Conservation (phyloP, 2,113 vertebrate species). For the Lepus americanus region DNA sequence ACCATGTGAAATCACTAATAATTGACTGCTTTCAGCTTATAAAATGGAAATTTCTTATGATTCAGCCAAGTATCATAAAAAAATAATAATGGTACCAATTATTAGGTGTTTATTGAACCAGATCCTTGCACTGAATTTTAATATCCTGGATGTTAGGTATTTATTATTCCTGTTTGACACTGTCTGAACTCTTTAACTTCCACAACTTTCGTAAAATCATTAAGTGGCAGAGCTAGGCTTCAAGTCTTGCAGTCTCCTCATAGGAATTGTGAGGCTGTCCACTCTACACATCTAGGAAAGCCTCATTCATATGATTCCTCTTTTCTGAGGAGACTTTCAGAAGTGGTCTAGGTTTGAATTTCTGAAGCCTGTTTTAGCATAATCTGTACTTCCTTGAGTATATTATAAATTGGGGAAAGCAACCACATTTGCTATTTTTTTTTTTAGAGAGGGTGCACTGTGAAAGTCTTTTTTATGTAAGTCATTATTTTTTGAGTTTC, state of each 20-base stretch:
- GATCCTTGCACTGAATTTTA: neutral
- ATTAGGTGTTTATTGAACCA: neutral
- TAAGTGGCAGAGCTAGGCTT: neutral
- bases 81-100: neutral
- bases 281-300: neutral
- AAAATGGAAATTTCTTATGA: constrained; percentile 20
- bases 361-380: neutral
- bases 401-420: constrained; percentile 43
- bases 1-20: neutral
- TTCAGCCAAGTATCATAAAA: neutral
- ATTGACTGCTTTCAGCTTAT: neutral
- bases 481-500: constrained; percentile 41
- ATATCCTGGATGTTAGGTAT: neutral
- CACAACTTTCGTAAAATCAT: neutral
- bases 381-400: constrained; percentile 9
- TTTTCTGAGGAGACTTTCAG: neutral
- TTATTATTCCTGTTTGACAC: neutral
- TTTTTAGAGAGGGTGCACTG: neutral
- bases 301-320: neutral
- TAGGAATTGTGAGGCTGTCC: neutral
- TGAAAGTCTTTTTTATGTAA: neutral
- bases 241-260: neutral
- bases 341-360: neutral
- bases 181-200: neutral
- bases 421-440: neutral